Percentiles rank a stretch among this genome's conserved stretches.
These are phyloP conservation scores for Synergus laeviventris DNA, from an alignment of 2,888 invertebrate species.

Conservation along the genomic window DNA sequence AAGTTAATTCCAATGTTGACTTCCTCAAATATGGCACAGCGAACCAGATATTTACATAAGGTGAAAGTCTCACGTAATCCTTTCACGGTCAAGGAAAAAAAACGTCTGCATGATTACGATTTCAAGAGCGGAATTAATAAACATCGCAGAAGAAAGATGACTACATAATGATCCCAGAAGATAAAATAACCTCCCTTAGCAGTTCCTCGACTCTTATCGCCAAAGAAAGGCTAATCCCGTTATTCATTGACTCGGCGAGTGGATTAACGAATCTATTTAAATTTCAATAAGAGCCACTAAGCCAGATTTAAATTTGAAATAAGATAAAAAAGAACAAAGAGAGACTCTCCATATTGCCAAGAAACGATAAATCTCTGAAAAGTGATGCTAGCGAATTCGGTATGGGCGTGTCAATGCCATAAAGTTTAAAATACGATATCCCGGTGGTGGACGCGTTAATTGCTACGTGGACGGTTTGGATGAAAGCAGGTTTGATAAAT, in stretches of 20 bases:
- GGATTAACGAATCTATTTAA: background rate
- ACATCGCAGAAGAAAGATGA: background rate
- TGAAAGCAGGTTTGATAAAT: constrained; percentile 73
- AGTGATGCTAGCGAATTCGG: constrained; percentile 66
- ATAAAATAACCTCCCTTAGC: background rate
- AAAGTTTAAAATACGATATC: constrained; percentile 74
- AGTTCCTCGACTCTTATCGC: background rate
- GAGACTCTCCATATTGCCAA: background rate
- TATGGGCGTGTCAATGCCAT: constrained; percentile 72
- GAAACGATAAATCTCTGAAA: constrained; percentile 53
- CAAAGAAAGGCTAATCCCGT: background rate
- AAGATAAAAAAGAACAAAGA: background rate
- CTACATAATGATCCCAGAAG: background rate
- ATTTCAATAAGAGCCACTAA: background rate
- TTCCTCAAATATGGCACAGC: constrained; percentile 17
- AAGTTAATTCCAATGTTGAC: constrained; percentile 1
- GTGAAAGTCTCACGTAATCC: constrained; percentile 12
- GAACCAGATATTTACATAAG: constrained; percentile 16
- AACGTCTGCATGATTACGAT: background rate
- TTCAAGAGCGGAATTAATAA: constrained; percentile 32
- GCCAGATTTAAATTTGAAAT: background rate
- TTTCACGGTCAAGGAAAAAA: constrained; percentile 35
- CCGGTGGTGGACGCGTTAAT: constrained; percentile 72
- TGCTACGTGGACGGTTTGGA: constrained; percentile 71
- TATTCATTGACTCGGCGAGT: background rate